A percentile compares a stretch with the other conserved stretches of the same genome.
These are phyloP conservation scores for Tachina grossa DNA, from an alignment of 2,888 invertebrate genomes.

Conservation along the genomic window DNA sequence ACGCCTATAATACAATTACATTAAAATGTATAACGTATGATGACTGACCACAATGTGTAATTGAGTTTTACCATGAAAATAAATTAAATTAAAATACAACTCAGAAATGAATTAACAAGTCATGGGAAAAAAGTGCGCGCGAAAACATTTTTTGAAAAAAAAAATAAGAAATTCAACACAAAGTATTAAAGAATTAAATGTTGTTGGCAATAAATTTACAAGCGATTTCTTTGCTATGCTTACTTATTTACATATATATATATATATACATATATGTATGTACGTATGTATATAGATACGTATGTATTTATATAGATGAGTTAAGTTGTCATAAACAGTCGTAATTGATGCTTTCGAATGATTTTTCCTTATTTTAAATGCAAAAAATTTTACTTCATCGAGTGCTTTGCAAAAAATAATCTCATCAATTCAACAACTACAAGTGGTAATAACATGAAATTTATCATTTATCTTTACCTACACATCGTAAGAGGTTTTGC, in stretches of 20 bases:
- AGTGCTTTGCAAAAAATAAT: constrained; percentile 3
- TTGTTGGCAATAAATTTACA: background rate
- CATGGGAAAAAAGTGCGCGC: background rate
- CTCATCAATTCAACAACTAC: constrained; percentile 13
- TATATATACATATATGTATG: too few relatives aligned
- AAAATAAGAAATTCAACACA: background rate
- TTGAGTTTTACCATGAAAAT: constrained; percentile 48
- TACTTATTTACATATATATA: too few relatives aligned
- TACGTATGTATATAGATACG: background rate
- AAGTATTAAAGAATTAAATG: background rate
- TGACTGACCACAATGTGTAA: constrained; percentile 62
- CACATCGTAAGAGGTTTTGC: background rate
- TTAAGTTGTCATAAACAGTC: constrained; percentile 18
- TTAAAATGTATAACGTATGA: constrained; percentile 47
- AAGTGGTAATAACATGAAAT: constrained; percentile 1
- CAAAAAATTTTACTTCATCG: background rate
- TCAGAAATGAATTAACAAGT: constrained; percentile 5
- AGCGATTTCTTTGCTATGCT: background rate
- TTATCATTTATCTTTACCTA: constrained; percentile 35
- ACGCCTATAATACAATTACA: constrained; percentile 41
- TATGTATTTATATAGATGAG: background rate
- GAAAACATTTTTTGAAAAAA: background rate
- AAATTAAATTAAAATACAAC: constrained; percentile 35
- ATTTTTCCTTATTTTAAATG: background rate
- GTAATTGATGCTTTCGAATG: constrained; percentile 28